Conservation (phyloP, 2,797 vertebrate genomes). For the Rhadinocentrus ornatus region DNA sequence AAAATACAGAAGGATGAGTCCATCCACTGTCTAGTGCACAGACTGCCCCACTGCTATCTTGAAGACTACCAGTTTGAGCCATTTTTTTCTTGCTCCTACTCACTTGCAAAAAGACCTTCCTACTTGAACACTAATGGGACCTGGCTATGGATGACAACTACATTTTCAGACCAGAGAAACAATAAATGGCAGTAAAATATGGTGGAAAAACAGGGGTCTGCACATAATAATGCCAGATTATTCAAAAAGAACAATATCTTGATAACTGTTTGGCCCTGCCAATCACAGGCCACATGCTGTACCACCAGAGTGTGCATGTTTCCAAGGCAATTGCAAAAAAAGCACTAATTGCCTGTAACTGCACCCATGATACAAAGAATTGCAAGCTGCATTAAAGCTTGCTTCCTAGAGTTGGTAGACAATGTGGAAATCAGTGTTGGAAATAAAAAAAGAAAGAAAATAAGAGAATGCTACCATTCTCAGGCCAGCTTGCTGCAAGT, state of each 20-base stretch:
- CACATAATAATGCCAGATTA: slow-evolving; percentile 10
- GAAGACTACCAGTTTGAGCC: slow-evolving; percentile 5
- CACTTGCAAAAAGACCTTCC: slow-evolving; percentile 8
- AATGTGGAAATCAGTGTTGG: neutral
- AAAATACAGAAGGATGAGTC: slow-evolving; percentile 40
- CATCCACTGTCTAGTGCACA: slow-evolving; percentile 35
- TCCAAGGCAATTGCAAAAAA: slow-evolving; percentile 50
- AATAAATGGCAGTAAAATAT: neutral
- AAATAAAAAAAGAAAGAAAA: too few species aligned
- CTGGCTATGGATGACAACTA: too few species aligned
- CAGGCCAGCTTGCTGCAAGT: neutral
- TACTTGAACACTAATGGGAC: too few species aligned
- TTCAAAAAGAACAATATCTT: slow-evolving; percentile 30
- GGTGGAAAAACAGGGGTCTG: slow-evolving; percentile 16
- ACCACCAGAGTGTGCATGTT: slow-evolving; percentile 40
- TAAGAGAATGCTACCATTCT: too few species aligned
- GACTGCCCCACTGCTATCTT: slow-evolving; percentile 10
- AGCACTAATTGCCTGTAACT: slow-evolving; percentile 50
- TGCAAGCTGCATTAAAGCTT: neutral
- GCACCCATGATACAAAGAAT: slow-evolving; percentile 24
- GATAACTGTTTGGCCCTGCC: slow-evolving; percentile 33
- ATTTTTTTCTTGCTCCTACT: slow-evolving; percentile 1
- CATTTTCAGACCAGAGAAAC: slow-evolving; percentile 28
- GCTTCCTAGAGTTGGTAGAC: neutral
- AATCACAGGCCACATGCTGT: slow-evolving; percentile 45